Conservation (phyloP, 2,797 vertebrate genomes). For the Malacoraja senta region DNA sequence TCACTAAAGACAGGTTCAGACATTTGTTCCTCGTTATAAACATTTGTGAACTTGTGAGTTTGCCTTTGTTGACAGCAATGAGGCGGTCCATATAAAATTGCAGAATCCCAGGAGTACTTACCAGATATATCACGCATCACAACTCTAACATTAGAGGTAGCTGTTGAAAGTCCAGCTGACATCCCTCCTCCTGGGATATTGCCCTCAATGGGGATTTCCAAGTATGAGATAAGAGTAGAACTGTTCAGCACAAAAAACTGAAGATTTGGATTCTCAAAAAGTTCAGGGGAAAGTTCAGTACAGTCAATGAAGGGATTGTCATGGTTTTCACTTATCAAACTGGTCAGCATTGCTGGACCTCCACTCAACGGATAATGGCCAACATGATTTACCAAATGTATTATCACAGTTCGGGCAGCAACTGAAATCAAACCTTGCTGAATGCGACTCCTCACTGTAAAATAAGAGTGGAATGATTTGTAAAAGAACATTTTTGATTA, state of each 20-base stretch:
- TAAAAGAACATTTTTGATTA: background rate
- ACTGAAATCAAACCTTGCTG: constrained; percentile 92
- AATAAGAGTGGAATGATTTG: constrained; percentile 40
- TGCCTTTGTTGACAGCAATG: constrained; percentile 60
- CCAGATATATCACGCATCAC: constrained; percentile 91
- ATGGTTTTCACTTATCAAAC: constrained; percentile 94
- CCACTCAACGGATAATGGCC: constrained; percentile 96
- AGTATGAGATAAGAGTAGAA: constrained; percentile 83
- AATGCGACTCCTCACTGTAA: constrained; percentile 83
- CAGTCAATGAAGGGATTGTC: constrained; percentile 92
- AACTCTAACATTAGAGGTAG: constrained; percentile 82
- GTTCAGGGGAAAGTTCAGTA: constrained; percentile 85
- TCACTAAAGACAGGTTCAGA: constrained; percentile 54
- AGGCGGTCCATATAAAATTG: constrained; percentile 85
- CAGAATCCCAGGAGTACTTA: constrained; percentile 96
- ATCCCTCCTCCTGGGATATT: constrained; percentile 85
- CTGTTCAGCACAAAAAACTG: constrained; percentile 93
- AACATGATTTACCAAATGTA: constrained; percentile 91
- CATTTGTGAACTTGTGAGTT: constrained; percentile 56
- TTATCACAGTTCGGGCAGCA: constrained; percentile 90
- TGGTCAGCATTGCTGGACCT: constrained; percentile 90
- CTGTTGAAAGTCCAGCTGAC: constrained; percentile 82
- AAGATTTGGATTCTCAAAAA: constrained; percentile 93
- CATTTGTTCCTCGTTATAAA: constrained; percentile 61
- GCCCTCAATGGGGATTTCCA: constrained; percentile 83